Conservation (phyloP, 2,113 vertebrate species). For the Pao palembangensis region DNA sequence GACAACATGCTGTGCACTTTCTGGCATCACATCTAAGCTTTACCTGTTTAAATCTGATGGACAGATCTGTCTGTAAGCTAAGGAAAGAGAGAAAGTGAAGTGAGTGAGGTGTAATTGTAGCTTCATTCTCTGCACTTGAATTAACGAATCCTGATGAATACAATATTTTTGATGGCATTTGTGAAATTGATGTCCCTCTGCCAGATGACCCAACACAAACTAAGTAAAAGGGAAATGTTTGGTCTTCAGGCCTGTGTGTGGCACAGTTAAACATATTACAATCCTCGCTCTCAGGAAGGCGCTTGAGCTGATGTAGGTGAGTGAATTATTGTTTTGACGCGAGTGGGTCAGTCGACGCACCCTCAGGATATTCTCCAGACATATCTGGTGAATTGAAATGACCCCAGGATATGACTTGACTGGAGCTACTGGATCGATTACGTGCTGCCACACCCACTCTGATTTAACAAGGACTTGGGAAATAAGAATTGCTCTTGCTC, state of each 20-base stretch:
- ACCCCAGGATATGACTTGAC: slow-evolving; percentile 74
- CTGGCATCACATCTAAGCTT: slow-evolving; percentile 67
- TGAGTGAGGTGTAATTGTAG: slow-evolving; percentile 61
- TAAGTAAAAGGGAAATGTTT: no score
- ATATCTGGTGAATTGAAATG: slow-evolving; percentile 80
- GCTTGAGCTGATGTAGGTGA: background rate
- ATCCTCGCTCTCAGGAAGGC: no score
- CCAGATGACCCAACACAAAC: no score
- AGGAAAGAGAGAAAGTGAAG: slow-evolving; percentile 21
- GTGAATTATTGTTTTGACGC: slow-evolving; percentile 53
- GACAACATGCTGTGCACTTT: slow-evolving; percentile 12
- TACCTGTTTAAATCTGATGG: slow-evolving; percentile 71
- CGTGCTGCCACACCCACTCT: slow-evolving; percentile 33
- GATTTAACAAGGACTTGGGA: slow-evolving; percentile 50
- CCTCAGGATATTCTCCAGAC: slow-evolving; percentile 62
- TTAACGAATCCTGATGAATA: slow-evolving; percentile 72
- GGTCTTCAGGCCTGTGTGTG: no score
- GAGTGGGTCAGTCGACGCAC: slow-evolving; percentile 36
- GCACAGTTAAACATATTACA: no score
- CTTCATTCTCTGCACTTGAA: slow-evolving; percentile 72
- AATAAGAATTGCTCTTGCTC: slow-evolving; percentile 54
- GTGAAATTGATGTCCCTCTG: no score
- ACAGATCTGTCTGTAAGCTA: slow-evolving; percentile 71
- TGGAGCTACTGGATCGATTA: slow-evolving; percentile 71
- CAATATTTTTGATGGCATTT: background rate